Conservation (phyloP, 2,797 vertebrate species). For the Microctenopoma stevenorrisi region DNA sequence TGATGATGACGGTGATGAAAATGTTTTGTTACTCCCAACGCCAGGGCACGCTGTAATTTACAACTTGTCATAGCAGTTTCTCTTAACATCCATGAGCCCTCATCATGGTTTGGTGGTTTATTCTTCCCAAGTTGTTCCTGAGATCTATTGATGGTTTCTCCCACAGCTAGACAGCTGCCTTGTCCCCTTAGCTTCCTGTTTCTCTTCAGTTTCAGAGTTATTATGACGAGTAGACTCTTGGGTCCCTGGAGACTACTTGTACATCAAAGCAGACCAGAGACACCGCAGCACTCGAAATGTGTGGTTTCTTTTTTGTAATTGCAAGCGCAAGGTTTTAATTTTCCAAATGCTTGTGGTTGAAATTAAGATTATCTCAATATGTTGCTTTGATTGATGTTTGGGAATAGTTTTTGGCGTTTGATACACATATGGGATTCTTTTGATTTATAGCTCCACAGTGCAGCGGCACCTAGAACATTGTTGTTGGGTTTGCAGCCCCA, state of each 20-base stretch:
- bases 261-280: slow-evolving; percentile 80
- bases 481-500: slow-evolving; percentile 63
- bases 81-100: slow-evolving; percentile 47
- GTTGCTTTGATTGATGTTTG: slow-evolving; percentile 83
- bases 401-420: slow-evolving; percentile 80
- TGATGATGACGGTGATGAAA: slow-evolving; percentile 3
- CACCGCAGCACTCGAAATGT: slow-evolving; percentile 77
- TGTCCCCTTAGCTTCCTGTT: slow-evolving; percentile 40
- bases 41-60: slow-evolving; percentile 40
- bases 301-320: slow-evolving; percentile 73
- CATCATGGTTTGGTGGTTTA: slow-evolving; percentile 71
- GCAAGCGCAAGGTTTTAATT: slow-evolving; percentile 84
- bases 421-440: slow-evolving; percentile 74
- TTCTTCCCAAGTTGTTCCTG: slow-evolving; percentile 50
- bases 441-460: slow-evolving; percentile 72
- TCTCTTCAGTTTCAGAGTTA: slow-evolving; percentile 35
- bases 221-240: slow-evolving; percentile 63
- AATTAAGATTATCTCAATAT: slow-evolving; percentile 85
- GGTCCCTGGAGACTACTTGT: slow-evolving; percentile 72
- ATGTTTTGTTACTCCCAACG: slow-evolving; percentile 42
- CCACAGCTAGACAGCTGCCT: slow-evolving; percentile 46
- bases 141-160: slow-evolving; percentile 54
- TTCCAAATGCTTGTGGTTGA: slow-evolving; percentile 82
- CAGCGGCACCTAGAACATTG: slow-evolving; percentile 69
- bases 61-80: slow-evolving; percentile 58